phyloP scores from a whole-genome alignment of 2,113 vertebrate species.

The Mungos mungo region DNA sequence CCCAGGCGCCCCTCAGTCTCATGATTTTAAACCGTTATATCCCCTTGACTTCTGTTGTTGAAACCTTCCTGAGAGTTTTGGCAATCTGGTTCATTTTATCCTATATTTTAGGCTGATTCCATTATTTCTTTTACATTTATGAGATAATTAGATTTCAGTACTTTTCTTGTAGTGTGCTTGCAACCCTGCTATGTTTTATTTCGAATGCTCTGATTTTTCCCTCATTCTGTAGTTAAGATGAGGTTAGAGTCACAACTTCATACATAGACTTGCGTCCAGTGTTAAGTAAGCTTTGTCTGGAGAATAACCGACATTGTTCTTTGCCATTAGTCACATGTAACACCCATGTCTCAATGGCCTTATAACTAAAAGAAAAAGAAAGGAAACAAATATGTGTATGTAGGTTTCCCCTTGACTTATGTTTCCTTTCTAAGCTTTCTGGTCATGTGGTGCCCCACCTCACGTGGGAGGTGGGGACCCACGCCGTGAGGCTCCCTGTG shows the following conservation, averaged over 20 bases:
- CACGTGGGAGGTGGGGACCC: background rate
- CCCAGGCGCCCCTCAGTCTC: no score
- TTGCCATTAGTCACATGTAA: background rate
- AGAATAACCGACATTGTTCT: background rate
- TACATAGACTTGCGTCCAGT: background rate
- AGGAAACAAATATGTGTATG: background rate
- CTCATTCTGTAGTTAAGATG: background rate
- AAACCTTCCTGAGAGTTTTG: background rate
- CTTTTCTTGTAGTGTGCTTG: background rate
- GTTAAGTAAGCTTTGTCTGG: background rate
- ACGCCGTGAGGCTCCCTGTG: background rate
- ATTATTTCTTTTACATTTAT: background rate
- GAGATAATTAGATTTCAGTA: background rate
- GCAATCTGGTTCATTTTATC: background rate
- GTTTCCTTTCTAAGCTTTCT: conserved; percentile 17
- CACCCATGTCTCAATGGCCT: background rate
- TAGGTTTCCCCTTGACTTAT: background rate
- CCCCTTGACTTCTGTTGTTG: background rate
- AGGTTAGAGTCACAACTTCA: background rate
- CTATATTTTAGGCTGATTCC: background rate
- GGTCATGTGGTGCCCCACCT: background rate
- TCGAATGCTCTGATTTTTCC: background rate
- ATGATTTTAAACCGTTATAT: background rate
- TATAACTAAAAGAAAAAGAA: background rate
- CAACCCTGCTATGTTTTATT: background rate